A percentile compares a stretch with the other conserved stretches of the same genome.
Evolutionary conservation across 2,113 vertebrate species (phyloP).

Genomic region (Nibea albiflora): DNA sequence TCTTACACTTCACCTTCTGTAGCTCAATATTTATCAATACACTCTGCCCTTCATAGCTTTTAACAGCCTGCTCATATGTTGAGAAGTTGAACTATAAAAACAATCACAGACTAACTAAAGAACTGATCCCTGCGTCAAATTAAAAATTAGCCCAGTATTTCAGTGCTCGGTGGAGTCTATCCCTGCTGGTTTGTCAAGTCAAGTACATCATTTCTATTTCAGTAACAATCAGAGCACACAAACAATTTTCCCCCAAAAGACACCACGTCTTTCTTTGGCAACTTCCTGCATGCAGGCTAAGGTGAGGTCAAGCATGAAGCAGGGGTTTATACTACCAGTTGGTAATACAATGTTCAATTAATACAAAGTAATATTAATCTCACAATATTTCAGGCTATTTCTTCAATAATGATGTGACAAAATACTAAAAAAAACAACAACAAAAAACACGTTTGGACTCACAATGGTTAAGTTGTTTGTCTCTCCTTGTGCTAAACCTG

Average conservation of each 20-base stretch:
- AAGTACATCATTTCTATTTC: conserved; percentile 16
- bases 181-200: conserved; percentile 8
- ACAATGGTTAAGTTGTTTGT: no score
- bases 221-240: conserved; percentile 4
- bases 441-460: no score
- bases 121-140: conserved; percentile 11
- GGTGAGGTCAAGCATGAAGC: background rate
- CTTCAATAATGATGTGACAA: no score
- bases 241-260: background rate
- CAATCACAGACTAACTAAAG: background rate
- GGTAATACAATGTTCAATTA: no score
- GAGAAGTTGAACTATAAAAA: background rate
- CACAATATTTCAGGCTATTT: no score
- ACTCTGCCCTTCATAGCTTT: background rate
- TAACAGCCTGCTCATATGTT: background rate
- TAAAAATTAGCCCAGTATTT: conserved; percentile 2
- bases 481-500: no score
- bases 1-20: background rate
- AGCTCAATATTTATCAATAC: background rate
- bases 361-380: no score
- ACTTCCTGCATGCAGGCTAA: background rate
- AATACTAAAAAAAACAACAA: no score
- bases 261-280: background rate
- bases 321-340: no score
- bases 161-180: background rate